Evolutionary conservation across 2,888 invertebrate species (phyloP).

Genomic region (Stenolophus ochropezus): DNA sequence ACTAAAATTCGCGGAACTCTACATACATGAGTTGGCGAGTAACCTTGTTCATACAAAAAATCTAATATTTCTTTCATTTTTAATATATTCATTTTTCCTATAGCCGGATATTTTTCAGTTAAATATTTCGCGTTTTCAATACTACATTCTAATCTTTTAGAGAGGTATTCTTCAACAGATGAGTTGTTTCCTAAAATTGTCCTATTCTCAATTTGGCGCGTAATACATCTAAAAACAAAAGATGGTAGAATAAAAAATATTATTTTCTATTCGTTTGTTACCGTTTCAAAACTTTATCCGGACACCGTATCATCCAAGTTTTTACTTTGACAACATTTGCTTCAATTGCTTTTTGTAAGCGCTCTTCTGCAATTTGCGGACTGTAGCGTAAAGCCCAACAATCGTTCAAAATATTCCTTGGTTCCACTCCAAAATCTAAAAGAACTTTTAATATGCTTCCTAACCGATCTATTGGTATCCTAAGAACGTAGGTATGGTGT

Average conservation of each 20-base stretch:
- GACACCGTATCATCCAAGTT: slow-evolving; percentile 74
- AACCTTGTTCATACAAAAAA: slow-evolving; percentile 71
- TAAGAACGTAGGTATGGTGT: slow-evolving; percentile 63
- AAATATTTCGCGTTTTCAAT: slow-evolving; percentile 68
- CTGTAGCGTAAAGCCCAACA: slow-evolving; percentile 72
- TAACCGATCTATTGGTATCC: slow-evolving; percentile 61
- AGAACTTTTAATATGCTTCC: slow-evolving; percentile 60
- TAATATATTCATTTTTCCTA: slow-evolving; percentile 70
- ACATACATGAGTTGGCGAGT: slow-evolving; percentile 70
- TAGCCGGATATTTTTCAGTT: slow-evolving; percentile 70
- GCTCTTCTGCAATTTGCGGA: slow-evolving; percentile 66
- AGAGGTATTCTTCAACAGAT: slow-evolving; percentile 70
- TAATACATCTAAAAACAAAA: slow-evolving; percentile 68
- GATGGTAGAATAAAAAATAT: slow-evolving; percentile 6
- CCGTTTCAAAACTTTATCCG: slow-evolving; percentile 69
- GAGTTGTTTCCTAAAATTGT: slow-evolving; percentile 70
- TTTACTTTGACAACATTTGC: slow-evolving; percentile 70
- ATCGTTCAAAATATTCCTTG: slow-evolving; percentile 71
- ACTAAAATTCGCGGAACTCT: slow-evolving; percentile 72
- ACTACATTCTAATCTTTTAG: slow-evolving; percentile 70
- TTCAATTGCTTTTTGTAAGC: slow-evolving; percentile 68
- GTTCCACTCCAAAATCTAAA: slow-evolving; percentile 68
- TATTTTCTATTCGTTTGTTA: slow-evolving; percentile 63
- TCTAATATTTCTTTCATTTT: slow-evolving; percentile 73
- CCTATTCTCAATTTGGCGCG: slow-evolving; percentile 69